A percentile compares a stretch with the other conserved stretches of the same genome.
phyloP scores from a whole-genome alignment of 2,113 vertebrate genomes.

The Ceyx melanurus region DNA sequence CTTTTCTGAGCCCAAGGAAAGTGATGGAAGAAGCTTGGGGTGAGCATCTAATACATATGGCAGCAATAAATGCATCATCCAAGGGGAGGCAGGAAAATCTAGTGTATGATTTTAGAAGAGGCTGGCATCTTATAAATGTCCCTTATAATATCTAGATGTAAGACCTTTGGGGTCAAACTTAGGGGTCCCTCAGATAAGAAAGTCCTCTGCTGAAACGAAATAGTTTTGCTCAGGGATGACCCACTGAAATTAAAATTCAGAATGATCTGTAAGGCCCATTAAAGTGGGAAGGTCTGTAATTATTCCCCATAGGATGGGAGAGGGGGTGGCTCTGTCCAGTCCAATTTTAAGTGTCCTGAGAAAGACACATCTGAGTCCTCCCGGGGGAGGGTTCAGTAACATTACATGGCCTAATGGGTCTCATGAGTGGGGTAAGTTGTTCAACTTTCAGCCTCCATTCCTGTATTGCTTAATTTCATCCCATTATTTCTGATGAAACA shows the following conservation, averaged over 20 bases:
- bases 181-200: neutral
- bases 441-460: neutral
- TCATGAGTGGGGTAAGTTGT: neutral
- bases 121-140: neutral
- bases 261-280: neutral
- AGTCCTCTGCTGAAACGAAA: neutral
- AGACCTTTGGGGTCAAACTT: neutral
- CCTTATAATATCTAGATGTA: neutral
- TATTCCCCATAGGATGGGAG: neutral
- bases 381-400: neutral
- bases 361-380: fast-evolving
- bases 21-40: fast-evolving
- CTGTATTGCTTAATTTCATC: neutral
- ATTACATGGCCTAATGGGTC: neutral
- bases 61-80: neutral
- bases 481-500: conserved; percentile 7
- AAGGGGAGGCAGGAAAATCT: neutral
- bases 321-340: neutral
- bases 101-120: neutral
- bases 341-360: neutral
- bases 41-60: fast-evolving
- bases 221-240: fast-evolving
- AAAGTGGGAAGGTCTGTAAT: neutral
- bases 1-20: neutral
- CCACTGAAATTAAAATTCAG: neutral